phyloP scores from a whole-genome alignment of 2,888 invertebrate species.

The Mantis religiosa region DNA sequence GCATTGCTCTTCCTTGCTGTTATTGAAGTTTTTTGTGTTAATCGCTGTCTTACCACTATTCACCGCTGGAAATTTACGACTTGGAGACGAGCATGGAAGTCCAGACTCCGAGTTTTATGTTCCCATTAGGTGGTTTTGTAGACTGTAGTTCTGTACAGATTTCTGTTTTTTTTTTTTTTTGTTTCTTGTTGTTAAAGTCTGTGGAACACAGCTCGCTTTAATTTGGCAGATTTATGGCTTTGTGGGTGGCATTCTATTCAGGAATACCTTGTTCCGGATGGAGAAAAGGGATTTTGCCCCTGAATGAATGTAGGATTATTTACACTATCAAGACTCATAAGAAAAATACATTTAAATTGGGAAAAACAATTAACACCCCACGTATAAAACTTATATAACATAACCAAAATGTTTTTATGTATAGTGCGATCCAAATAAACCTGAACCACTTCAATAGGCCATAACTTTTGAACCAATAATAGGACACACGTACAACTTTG shows the following conservation, averaged over 20 bases:
- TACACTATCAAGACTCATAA: no score
- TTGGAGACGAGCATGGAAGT: not conserved
- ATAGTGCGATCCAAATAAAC: no score
- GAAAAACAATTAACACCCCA: no score
- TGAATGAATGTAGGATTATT: not conserved
- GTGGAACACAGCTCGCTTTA: not conserved
- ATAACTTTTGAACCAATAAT: no score
- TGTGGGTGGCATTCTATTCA: not conserved
- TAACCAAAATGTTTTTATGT: no score
- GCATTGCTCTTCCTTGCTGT: not conserved
- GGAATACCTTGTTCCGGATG: not conserved
- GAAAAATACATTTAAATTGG: no score
- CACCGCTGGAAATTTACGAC: not conserved
- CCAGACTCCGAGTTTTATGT: not conserved
- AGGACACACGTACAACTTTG: no score
- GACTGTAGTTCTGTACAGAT: not conserved
- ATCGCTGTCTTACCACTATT: not conserved
- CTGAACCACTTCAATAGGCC: no score
- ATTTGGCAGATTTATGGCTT: not conserved
- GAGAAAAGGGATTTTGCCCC: not conserved
- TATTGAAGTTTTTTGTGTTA: not conserved
- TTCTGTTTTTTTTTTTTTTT: not conserved
- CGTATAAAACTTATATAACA: no score
- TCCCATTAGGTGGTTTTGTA: not conserved
- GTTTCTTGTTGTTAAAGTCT: not conserved